Evolutionary conservation across 1,140 invertebrate species (phyloP).

Genomic region (Oscheius sp.): DNA sequence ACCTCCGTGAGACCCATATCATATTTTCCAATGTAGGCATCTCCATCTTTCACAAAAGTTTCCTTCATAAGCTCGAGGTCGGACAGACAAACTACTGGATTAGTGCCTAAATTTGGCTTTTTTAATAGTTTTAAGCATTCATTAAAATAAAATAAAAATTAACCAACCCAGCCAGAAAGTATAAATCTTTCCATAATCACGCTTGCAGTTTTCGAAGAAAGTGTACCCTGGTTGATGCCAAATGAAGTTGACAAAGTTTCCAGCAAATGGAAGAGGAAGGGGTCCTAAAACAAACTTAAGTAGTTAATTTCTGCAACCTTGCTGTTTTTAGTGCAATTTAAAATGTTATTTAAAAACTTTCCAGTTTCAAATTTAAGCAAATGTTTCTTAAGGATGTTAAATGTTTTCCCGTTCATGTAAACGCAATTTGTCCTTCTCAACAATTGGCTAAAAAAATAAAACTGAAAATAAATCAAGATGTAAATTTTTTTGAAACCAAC

Average conservation of each 20-base stretch:
- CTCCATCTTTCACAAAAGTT: slow-evolving; percentile 26
- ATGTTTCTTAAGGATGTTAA: no score
- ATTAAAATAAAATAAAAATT: neutral
- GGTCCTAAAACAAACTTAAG: slow-evolving; percentile 1
- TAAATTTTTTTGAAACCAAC: no score
- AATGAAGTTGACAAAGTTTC: slow-evolving; percentile 8
- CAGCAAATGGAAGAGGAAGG: slow-evolving; percentile 13
- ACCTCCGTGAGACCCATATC: neutral
- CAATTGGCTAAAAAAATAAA: no score
- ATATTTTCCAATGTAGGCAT: slow-evolving; percentile 12
- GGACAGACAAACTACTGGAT: slow-evolving; percentile 12
- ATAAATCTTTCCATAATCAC: slow-evolving; percentile 21
- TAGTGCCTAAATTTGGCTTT: neutral
- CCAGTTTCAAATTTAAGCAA: no score
- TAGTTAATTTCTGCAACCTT: no score
- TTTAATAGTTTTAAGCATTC: no score
- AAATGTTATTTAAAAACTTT: no score
- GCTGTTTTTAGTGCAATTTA: no score
- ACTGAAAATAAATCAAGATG: no score
- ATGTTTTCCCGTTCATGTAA: no score
- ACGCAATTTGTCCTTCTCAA: no score
- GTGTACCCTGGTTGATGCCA: slow-evolving; percentile 8
- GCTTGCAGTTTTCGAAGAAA: slow-evolving; percentile 10
- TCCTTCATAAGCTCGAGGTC: slow-evolving; percentile 27
- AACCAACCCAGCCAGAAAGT: slow-evolving; percentile 18